phyloP scores from a whole-genome alignment of 2,797 vertebrate species.

The Cossypha heuglini region DNA sequence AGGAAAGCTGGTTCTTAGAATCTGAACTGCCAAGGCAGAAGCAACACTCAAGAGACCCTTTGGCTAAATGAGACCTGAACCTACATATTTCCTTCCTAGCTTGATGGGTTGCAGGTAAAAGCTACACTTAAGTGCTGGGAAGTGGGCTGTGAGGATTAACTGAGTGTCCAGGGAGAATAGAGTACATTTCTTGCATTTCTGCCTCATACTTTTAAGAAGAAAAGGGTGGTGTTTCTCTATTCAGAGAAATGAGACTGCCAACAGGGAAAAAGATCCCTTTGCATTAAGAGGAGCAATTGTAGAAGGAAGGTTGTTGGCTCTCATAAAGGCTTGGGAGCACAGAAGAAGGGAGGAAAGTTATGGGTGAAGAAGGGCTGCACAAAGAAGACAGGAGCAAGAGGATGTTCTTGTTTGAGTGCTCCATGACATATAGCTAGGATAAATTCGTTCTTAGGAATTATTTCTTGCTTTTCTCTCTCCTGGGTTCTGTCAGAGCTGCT shows the following conservation, averaged over 20 bases:
- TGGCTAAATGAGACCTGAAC: neutral
- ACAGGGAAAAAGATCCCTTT: neutral
- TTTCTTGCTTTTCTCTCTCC: neutral
- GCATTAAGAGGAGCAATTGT: neutral
- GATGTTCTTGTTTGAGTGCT: neutral
- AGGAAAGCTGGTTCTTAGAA: neutral
- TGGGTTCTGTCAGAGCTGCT: neutral
- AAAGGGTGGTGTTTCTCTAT: neutral
- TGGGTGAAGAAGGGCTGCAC: neutral
- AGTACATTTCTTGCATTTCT: neutral
- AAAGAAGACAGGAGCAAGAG: neutral
- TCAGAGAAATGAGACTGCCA: neutral
- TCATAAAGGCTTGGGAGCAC: neutral
- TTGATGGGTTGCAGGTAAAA: neutral
- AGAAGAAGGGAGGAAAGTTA: neutral
- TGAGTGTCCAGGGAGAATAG: neutral
- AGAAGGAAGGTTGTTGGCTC: neutral
- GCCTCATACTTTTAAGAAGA: neutral
- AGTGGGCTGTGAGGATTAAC: neutral
- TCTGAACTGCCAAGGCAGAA: neutral
- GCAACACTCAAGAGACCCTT: neutral
- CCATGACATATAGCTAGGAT: neutral
- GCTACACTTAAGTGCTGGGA: neutral
- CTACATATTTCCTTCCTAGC: neutral
- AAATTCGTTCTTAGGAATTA: neutral